Conservation (phyloP, 2,797 vertebrate genomes). For the Serranus cabrilla region DNA sequence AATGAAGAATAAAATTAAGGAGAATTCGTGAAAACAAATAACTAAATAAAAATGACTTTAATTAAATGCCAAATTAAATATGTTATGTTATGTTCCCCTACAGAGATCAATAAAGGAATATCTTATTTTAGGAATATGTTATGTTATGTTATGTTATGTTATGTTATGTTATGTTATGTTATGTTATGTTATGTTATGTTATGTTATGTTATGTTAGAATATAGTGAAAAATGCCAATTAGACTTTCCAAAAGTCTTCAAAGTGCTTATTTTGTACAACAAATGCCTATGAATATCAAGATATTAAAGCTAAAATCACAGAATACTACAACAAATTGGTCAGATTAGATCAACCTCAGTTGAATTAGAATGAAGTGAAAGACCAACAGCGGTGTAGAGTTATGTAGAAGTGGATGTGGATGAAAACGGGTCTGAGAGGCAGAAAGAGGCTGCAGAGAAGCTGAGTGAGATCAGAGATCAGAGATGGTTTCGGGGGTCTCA, state of each 20-base stretch:
- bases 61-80: no score
- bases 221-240: not conserved
- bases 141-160: not conserved
- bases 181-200: not conserved
- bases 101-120: no score
- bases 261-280: not conserved
- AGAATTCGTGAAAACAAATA: no score
- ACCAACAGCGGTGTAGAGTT: no score
- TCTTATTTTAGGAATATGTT: no score
- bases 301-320: no score
- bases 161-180: not conserved
- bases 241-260: not conserved
- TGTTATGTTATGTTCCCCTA: no score
- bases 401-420: not conserved
- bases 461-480: slow-evolving; percentile 23
- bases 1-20: no score
- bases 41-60: no score
- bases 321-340: no score
- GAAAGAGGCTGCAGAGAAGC: slow-evolving; percentile 6
- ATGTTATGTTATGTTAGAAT: not conserved
- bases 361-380: not conserved
- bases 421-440: not conserved
- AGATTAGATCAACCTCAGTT: not conserved
- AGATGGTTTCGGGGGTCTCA: slow-evolving; percentile 31
- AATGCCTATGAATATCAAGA: not conserved